A percentile compares a stretch with the other conserved stretches of the same genome.
These are phyloP conservation scores for Helicoverpa assulta DNA, from an alignment of 2,888 invertebrate species.

Conservation along the genomic window DNA sequence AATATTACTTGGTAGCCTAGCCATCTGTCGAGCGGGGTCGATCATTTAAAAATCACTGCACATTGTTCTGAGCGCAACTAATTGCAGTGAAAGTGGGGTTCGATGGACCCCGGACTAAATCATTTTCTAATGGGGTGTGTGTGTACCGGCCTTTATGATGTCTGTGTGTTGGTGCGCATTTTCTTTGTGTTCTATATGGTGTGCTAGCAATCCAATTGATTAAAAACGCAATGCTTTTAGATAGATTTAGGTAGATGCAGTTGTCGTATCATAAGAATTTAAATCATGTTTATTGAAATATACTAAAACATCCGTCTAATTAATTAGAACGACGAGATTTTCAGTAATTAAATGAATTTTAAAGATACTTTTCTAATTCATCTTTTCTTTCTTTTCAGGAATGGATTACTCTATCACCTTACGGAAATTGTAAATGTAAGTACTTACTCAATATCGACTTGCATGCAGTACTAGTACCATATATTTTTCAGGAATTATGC, in stretches of 20 bases:
- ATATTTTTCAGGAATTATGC: too few relatives aligned
- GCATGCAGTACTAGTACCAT: too few relatives aligned
- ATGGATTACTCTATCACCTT: conserved; percentile 28
- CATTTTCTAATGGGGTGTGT: conserved; percentile 83
- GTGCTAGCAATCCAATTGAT: conserved; percentile 43
- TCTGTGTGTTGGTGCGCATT: conserved; percentile 56
- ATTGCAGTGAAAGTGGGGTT: conserved; percentile 90
- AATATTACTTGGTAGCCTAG: conserved; percentile 83
- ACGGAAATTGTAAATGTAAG: conserved; percentile 26
- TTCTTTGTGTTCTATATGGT: conserved; percentile 34
- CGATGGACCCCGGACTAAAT: conserved; percentile 85
- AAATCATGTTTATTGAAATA: too few relatives aligned
- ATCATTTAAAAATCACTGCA: conserved; percentile 90
- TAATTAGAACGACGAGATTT: too few relatives aligned
- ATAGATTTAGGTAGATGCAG: too few relatives aligned
- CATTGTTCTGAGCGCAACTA: conserved; percentile 89
- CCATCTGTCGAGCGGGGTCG: conserved; percentile 84
- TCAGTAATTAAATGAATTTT: too few relatives aligned
- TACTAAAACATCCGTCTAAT: too few relatives aligned
- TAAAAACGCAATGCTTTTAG: neutral
- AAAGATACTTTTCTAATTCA: neutral
- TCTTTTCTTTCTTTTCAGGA: conserved; percentile 44
- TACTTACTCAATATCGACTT: neutral
- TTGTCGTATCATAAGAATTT: too few relatives aligned
- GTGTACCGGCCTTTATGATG: conserved; percentile 67